Conservation (phyloP, 2,888 invertebrate species). For the Hymenopus coronatus region DNA sequence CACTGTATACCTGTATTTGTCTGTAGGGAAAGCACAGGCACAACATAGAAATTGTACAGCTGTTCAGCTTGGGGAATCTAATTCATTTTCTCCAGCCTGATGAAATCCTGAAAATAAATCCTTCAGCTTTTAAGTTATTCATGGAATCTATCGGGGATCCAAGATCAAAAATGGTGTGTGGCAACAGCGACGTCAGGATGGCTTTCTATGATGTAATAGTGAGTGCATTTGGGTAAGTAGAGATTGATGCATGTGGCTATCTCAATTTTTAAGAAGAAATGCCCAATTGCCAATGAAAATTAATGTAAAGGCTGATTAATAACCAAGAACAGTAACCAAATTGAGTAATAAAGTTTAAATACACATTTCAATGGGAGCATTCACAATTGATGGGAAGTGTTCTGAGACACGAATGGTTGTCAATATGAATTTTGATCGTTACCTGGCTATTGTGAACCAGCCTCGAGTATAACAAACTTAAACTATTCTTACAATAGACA, state of each 20-base stretch:
- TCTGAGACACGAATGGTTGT: no score
- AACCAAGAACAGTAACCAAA: no score
- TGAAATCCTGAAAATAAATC: conserved; percentile 26
- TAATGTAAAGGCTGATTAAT: no score
- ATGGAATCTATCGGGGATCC: conserved; percentile 30
- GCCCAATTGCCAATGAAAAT: no score
- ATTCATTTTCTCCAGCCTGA: conserved; percentile 29
- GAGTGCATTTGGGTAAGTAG: conserved; percentile 27
- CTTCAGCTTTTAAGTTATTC: conserved; percentile 32
- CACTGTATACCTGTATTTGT: not conserved
- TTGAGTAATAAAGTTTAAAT: no score
- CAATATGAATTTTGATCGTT: no score
- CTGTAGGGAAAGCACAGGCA: not conserved
- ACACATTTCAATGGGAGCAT: no score
- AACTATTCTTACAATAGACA: no score
- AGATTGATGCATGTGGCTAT: not conserved
- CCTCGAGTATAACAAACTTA: no score
- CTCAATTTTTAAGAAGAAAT: no score
- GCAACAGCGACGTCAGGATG: conserved; percentile 1
- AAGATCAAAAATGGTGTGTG: conserved; percentile 22
- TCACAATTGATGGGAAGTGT: no score
- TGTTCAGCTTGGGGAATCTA: conserved; percentile 36
- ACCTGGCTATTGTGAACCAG: no score
- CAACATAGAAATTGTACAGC: not conserved
- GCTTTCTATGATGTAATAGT: conserved; percentile 23